Evolutionary conservation across 2,888 invertebrate genomes (phyloP), one percentile per base, ranked within the genome.

Genomic region (Epinotia demarniana): DNA sequence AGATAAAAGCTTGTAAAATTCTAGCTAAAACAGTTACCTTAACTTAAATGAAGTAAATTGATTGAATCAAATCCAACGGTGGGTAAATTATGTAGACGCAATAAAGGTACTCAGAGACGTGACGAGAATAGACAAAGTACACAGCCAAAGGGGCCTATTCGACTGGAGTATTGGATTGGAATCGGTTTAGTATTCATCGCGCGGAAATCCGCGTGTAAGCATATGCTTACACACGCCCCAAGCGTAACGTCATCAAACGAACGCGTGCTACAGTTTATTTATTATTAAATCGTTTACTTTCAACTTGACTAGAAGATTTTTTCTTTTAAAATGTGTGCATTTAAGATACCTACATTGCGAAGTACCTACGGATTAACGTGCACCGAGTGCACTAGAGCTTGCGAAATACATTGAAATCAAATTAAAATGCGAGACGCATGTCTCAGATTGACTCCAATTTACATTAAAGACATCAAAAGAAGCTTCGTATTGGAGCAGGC

Each of bases 41-140:
- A 70, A 71, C 64, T 43, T 53, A 71, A 71, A 55, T 67, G 27
- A 62, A 67, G 62, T 16, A 72, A 75, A 75, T 75, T 75, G 64
- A 75, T 75, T 70, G 66, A 62, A 57, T 67, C 18, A 57, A 72
- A 72, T 66, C 57, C 46, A 75, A 71, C 19, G 57, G 46, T 39
- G n/a, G 49, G 49, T 55, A 67, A 73, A 75, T 72, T 75, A 75
- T 57, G 55, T 57, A 62, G 60, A 67, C 61, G 46, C 61, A 72
- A 67, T 75, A 67, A 72, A 67, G 61, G 61, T 71, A 39, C 18
- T 57, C 46, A 46, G 55, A 61, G 27, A 46, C 75, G 71, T 72
- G 75, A 72, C 72, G n/a, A 57, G 66, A 72, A 61, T 75, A 27
- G 23, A 39, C 57, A n/a, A 43, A n/a, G 6, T 67, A 66, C 60